Percentiles rank a stretch among this genome's conserved stretches.
These are phyloP conservation scores for Gobiocypris rarus DNA, from an alignment of 2,113 vertebrate species.

Conservation along the genomic window DNA sequence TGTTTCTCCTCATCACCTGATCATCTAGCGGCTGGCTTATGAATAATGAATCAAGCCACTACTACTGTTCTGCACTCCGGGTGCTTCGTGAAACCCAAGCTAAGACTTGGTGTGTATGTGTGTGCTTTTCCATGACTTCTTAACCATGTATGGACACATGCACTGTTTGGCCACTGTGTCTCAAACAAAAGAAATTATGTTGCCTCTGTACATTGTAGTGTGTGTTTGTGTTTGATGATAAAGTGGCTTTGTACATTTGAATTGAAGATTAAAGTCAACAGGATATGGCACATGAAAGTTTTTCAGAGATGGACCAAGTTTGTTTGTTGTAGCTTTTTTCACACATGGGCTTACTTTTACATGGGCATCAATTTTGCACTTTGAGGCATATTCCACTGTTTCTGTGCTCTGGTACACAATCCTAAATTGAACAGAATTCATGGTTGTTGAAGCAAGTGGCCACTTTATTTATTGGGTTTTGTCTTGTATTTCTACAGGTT, in stretches of 20 bases:
- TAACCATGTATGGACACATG: background rate
- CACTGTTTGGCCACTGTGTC: background rate
- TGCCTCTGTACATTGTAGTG: background rate
- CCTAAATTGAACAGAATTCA: no score
- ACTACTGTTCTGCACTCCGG: conserved; percentile 36
- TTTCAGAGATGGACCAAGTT: no score
- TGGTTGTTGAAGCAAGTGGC: background rate
- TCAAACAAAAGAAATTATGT: background rate
- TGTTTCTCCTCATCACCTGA: conserved; percentile 59
- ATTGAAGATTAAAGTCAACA: no score
- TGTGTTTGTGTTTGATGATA: no score
- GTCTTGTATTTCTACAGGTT: conserved; percentile 67
- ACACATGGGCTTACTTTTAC: no score
- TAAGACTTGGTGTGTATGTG: conserved; percentile 10
- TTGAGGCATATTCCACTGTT: no score
- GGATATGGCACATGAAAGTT: no score
- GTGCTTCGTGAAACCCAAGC: conserved; percentile 49
- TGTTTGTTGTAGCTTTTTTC: no score
- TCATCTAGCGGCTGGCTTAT: conserved; percentile 53
- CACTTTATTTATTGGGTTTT: background rate
- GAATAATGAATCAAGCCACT: conserved; percentile 63
- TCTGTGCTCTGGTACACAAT: no score
- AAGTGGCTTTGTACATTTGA: no score
- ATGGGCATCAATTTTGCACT: no score
- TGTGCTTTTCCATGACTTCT: conserved; percentile 24